These are phyloP conservation scores for Spisula solida DNA, from an alignment of 2,888 invertebrate genomes.

Conservation along the genomic window DNA sequence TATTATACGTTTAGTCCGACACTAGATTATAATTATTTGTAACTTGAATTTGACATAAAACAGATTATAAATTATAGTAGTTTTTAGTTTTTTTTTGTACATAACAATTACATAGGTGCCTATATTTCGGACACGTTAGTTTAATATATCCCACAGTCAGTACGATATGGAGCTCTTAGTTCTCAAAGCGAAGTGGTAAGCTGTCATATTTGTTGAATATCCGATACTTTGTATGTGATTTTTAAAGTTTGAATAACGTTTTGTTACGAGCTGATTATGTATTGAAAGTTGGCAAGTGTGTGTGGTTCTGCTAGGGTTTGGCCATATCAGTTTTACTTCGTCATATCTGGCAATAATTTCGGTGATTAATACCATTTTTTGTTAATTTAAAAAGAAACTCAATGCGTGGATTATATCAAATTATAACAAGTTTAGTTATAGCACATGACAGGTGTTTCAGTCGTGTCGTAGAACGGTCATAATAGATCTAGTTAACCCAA, in stretches of 20 bases:
- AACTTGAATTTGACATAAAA: too few species aligned
- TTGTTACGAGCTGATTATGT: background rate
- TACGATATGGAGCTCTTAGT: too few species aligned
- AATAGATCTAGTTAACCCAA: background rate
- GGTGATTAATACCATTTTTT: conserved; percentile 28
- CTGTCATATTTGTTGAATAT: background rate
- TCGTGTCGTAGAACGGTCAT: background rate
- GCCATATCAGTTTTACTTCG: conserved; percentile 22
- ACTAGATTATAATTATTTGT: too few species aligned
- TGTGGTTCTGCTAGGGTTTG: background rate
- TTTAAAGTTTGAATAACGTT: conserved; percentile 1
- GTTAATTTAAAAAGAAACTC: conserved; percentile 33
- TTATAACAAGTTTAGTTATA: conserved; percentile 16
- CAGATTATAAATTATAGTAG: too few species aligned
- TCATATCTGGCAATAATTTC: conserved; percentile 18
- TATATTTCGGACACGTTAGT: too few species aligned
- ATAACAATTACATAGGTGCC: too few species aligned
- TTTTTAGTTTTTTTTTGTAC: too few species aligned
- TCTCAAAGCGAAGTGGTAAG: too few species aligned
- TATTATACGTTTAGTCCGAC: too few species aligned
- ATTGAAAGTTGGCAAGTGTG: conserved; percentile 39
- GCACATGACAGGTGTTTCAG: conserved; percentile 52
- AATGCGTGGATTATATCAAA: conserved; percentile 28
- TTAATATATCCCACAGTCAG: too few species aligned
- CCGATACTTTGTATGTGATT: background rate